These are phyloP conservation scores for Myopa testacea DNA, from an alignment of 2,888 invertebrate genomes.

Conservation along the genomic window DNA sequence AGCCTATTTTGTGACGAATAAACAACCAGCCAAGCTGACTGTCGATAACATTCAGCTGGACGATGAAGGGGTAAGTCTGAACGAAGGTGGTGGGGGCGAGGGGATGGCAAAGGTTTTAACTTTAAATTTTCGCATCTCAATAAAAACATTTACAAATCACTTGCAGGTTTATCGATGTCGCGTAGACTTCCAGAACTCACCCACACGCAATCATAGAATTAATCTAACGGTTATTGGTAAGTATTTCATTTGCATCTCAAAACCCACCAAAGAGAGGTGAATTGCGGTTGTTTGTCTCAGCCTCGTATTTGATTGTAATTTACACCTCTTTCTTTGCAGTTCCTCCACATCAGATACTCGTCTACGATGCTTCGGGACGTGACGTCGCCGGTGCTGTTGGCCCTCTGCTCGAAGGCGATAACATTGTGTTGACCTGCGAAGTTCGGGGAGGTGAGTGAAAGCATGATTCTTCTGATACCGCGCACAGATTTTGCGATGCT, in stretches of 20 bases:
- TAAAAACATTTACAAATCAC: not conserved
- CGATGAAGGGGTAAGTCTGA: slow-evolving; percentile 78
- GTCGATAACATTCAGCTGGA: slow-evolving; percentile 86
- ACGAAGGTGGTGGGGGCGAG: not conserved
- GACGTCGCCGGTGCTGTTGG: slow-evolving; percentile 84
- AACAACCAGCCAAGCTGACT: slow-evolving; percentile 83
- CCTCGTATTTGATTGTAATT: not conserved
- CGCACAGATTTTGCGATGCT: not conserved
- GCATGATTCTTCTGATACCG: not conserved
- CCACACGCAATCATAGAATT: slow-evolving; percentile 88
- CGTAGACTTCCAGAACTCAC: slow-evolving; percentile 90
- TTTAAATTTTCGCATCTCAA: too few relatives aligned
- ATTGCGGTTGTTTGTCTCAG: too few relatives aligned
- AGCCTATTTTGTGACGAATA: slow-evolving; percentile 85
- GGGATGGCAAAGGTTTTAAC: too few relatives aligned
- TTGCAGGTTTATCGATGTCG: slow-evolving; percentile 81
- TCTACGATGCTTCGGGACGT: slow-evolving; percentile 86
- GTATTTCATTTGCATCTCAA: slow-evolving; percentile 62
- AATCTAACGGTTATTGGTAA: slow-evolving; percentile 91
- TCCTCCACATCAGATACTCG: slow-evolving; percentile 86
- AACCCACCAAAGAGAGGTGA: too few relatives aligned
- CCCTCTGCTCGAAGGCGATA: slow-evolving; percentile 84
- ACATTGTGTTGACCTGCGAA: slow-evolving; percentile 85
- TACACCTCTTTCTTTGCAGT: slow-evolving; percentile 71
- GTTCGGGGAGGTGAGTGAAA: slow-evolving; percentile 84